Conservation (phyloP, 2,888 invertebrate species). For the Diaprepes abbreviatus region DNA sequence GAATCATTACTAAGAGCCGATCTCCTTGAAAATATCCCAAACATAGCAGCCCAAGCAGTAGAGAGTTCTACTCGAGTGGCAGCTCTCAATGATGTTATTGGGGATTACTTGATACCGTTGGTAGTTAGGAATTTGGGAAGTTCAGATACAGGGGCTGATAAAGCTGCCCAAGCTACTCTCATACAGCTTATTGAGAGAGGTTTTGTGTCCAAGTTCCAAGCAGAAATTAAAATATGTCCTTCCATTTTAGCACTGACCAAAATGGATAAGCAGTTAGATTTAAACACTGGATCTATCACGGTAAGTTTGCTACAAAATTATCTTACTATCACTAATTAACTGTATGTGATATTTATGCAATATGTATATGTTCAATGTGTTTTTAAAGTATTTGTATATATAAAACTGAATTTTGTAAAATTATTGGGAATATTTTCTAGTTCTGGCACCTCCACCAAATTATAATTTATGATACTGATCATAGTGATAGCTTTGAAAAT, state of each 20-base stretch:
- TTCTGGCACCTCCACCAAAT: constrained; percentile 28
- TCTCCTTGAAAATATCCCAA: constrained; percentile 77
- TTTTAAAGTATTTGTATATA: no score
- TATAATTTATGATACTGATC: not conserved
- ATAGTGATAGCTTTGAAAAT: not conserved
- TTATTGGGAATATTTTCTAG: not conserved
- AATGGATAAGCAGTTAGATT: constrained; percentile 69
- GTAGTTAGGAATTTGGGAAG: constrained; percentile 75
- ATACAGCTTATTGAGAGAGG: constrained; percentile 76
- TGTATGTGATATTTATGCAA: no score
- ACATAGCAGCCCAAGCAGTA: constrained; percentile 74
- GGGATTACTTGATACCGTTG: constrained; percentile 74
- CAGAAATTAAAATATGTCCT: constrained; percentile 77
- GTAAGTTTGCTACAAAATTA: constrained; percentile 68
- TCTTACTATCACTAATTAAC: no score
- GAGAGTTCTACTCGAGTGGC: constrained; percentile 68
- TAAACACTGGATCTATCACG: constrained; percentile 70
- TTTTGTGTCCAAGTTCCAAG: constrained; percentile 72
- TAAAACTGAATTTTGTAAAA: no score
- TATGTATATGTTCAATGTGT: no score
- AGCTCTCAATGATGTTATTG: constrained; percentile 69
- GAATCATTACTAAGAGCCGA: constrained; percentile 74
- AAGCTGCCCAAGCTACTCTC: constrained; percentile 75
- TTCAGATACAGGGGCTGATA: constrained; percentile 75
- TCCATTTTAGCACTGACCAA: constrained; percentile 73